Conservation (phyloP, 2,797 vertebrate species). For the Bradypodion ventrale region DNA sequence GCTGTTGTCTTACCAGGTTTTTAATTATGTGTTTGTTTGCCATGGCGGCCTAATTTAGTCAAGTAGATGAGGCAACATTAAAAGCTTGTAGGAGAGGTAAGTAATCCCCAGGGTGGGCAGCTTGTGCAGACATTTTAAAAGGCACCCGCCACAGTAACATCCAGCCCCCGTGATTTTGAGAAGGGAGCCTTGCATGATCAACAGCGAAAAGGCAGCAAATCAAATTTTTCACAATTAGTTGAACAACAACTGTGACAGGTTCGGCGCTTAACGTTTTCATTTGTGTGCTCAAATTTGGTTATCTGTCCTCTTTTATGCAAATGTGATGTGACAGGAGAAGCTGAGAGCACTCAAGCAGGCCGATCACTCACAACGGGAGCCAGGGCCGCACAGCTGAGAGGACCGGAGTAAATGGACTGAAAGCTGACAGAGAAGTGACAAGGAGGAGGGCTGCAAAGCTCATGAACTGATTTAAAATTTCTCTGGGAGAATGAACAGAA, state of each 20-base stretch:
- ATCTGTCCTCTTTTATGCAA: slow-evolving; percentile 91
- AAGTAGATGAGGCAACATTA: slow-evolving; percentile 84
- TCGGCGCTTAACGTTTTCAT: slow-evolving; percentile 86
- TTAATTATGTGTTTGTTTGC: slow-evolving; percentile 87
- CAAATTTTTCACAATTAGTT: slow-evolving; percentile 99
- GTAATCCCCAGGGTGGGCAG: slow-evolving; percentile 81
- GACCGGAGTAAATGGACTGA: slow-evolving; percentile 82
- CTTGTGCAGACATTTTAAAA: slow-evolving; percentile 79
- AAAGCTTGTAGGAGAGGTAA: slow-evolving; percentile 84
- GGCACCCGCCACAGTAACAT: slow-evolving; percentile 76
- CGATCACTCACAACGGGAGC: slow-evolving; percentile 86
- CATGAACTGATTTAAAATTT: slow-evolving; percentile 82
- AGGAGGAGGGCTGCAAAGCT: slow-evolving; percentile 73
- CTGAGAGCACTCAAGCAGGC: slow-evolving; percentile 82
- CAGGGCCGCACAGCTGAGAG: slow-evolving; percentile 76
- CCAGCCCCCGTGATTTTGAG: slow-evolving; percentile 75
- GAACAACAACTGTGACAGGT: slow-evolving; percentile 91
- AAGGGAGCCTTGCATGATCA: slow-evolving; percentile 85
- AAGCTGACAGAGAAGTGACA: slow-evolving; percentile 83
- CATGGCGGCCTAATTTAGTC: slow-evolving; percentile 84
- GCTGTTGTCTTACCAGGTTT: slow-evolving; percentile 79
- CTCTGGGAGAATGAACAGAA: slow-evolving; percentile 68
- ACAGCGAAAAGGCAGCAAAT: slow-evolving; percentile 88
- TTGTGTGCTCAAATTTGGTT: slow-evolving; percentile 95
- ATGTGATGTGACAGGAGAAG: slow-evolving; percentile 88